phyloP scores from a whole-genome alignment of 2,888 invertebrate species.

The Oegoconia quadripuncta region DNA sequence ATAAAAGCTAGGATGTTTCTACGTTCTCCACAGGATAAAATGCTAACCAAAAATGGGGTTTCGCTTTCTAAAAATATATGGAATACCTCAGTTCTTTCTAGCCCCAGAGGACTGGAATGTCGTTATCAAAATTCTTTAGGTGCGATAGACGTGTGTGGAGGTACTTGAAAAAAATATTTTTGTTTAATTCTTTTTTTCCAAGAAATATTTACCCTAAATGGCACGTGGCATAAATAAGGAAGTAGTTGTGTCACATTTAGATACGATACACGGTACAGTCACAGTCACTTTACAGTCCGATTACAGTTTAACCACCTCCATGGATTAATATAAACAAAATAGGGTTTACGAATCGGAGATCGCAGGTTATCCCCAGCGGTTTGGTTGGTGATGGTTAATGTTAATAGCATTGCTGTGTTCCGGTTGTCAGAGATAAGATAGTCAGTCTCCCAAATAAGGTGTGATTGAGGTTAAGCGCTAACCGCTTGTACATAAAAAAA shows the following conservation, averaged over 20 bases:
- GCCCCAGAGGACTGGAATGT: background rate
- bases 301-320: no score
- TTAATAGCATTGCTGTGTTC: no score
- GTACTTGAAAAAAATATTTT: background rate
- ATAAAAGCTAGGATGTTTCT: conserved; percentile 1
- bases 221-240: background rate
- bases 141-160: conserved; percentile 1
- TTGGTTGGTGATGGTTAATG: no score
- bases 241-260: background rate
- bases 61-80: background rate
- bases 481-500: no score
- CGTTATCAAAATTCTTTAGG: conserved; percentile 5
- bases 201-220: background rate
- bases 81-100: background rate
- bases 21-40: background rate
- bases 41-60: background rate
- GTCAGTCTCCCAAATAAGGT: no score
- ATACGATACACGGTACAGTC: no score
- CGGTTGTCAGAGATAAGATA: no score
- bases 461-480: no score
- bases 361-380: no score
- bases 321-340: no score
- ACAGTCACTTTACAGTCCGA: no score
- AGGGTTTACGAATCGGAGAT: no score
- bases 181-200: background rate